Evolutionary conservation across 2,888 invertebrate species (phyloP), one percentile per base, ranked within the genome.

Genomic region (Gnatocerus cornutus): DNA sequence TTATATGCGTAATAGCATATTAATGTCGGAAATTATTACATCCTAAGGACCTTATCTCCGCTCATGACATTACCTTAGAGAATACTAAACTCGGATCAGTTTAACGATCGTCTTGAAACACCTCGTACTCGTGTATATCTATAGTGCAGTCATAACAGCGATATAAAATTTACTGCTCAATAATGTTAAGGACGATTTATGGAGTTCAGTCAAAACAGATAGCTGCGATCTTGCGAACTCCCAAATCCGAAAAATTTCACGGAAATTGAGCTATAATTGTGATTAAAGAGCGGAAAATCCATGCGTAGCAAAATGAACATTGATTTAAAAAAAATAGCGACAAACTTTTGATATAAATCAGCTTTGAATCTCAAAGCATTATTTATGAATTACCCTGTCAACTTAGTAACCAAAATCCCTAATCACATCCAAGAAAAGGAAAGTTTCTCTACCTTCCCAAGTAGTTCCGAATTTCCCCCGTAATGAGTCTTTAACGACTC

Each of bases 41-140:
- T 61, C 61, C 61, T 61, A 61, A 61, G 61, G 48, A 48, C 61
- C 48, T 61, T 61, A 61, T 61, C 61, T 59, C 48, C 50, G 61
- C 37, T 37, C 39, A 39, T 50, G 61, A 48, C 61, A 50, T 39
- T 61, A 29, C 61, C 61, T 61, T 27, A 14, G 61, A 37, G 61
- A 50, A 61, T 61, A 48, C 48, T 61, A 39, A 48, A 59, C 33
- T 59, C 5, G 61, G 39, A 37, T 48, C 48, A 16, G 21, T 50
- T 61, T 59, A 59, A 59, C 61, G 61, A 61, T 61, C 61, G 48
- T 46, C 59, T 56, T 41, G 13, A 59, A 59, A 29, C 46, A 59
- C 45, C 33, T 33, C 59, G 14, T 33, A 3, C 45, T 33, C 29
- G 2, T 27, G 48, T 9, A 50, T 27, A 27, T 50, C 41, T 41